These are phyloP conservation scores for Dascyllus trimaculatus DNA, from an alignment of 2,113 vertebrate species.

Conservation along the genomic window DNA sequence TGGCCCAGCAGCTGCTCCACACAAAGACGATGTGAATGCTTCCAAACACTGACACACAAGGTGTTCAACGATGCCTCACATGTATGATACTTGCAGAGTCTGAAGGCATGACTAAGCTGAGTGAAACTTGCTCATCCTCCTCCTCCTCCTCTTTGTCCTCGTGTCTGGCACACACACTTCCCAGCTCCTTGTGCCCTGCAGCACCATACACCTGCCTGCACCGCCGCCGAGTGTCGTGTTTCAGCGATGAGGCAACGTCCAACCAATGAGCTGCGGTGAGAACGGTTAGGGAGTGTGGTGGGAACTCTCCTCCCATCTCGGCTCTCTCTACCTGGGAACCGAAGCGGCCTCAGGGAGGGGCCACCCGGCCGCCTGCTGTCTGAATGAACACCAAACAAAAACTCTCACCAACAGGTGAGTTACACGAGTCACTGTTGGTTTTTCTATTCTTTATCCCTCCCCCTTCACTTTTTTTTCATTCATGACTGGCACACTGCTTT, in stretches of 20 bases:
- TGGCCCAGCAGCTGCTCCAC: slow-evolving; percentile 65
- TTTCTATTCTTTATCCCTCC: slow-evolving; percentile 60
- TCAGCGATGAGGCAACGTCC: slow-evolving; percentile 77
- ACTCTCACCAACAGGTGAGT: slow-evolving; percentile 84
- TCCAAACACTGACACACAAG: slow-evolving; percentile 19
- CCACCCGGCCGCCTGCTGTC: slow-evolving; percentile 65
- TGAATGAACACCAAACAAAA: slow-evolving; percentile 86
- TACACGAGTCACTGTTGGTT: slow-evolving; percentile 84
- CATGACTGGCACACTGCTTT: slow-evolving; percentile 78
- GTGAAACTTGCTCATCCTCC: slow-evolving; percentile 74
- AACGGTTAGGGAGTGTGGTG: slow-evolving; percentile 86
- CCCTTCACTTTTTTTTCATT: slow-evolving; percentile 69
- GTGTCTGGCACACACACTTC: slow-evolving; percentile 59
- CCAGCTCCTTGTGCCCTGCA: slow-evolving; percentile 49
- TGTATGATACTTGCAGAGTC: slow-evolving; percentile 29
- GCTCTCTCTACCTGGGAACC: slow-evolving; percentile 83
- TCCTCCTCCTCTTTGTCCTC: slow-evolving; percentile 62
- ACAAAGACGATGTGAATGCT: slow-evolving; percentile 28
- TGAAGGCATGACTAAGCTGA: slow-evolving; percentile 69
- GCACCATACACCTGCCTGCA: slow-evolving; percentile 71
- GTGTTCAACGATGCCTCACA: slow-evolving; percentile 6
- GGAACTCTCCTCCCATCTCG: slow-evolving; percentile 89
- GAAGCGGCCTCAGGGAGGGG: slow-evolving; percentile 81
- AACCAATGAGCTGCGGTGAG: slow-evolving; percentile 85
- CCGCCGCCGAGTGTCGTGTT: slow-evolving; percentile 71